phyloP scores from a whole-genome alignment of 1,140 invertebrate genomes.

The Eumeta japonica region DNA sequence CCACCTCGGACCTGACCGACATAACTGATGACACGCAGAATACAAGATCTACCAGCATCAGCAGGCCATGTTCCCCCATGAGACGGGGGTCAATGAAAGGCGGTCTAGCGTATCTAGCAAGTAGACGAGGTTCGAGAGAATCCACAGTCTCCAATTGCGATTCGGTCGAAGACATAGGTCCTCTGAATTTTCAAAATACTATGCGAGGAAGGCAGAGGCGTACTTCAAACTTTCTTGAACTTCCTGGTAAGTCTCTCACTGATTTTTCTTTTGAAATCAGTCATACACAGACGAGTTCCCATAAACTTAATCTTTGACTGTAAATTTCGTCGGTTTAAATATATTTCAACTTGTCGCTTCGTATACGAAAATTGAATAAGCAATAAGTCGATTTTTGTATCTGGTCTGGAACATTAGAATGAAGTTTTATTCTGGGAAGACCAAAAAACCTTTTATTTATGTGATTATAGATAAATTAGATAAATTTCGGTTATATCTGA shows the following conservation, averaged over 20 bases:
- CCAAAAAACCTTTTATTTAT: too few species aligned
- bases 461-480: too few species aligned
- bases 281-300: too few species aligned
- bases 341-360: too few species aligned
- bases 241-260: slow-evolving; percentile 69
- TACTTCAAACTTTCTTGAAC: slow-evolving; percentile 83
- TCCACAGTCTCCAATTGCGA: slow-evolving; percentile 61
- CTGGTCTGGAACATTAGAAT: too few species aligned
- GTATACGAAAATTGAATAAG: too few species aligned
- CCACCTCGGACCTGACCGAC: slow-evolving; percentile 73
- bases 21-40: slow-evolving; percentile 61
- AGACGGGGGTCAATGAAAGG: slow-evolving; percentile 65
- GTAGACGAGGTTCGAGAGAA: slow-evolving; percentile 69
- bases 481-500: too few species aligned
- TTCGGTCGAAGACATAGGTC: slow-evolving; percentile 75
- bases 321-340: too few species aligned
- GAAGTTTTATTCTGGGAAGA: too few species aligned
- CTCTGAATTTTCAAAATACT: slow-evolving; percentile 73
- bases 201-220: slow-evolving; percentile 71
- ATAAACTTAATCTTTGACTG: too few species aligned
- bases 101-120: slow-evolving; percentile 73
- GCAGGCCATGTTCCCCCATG: slow-evolving; percentile 59
- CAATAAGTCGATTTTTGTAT: too few species aligned
- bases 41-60: slow-evolving; percentile 63
- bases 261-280: too few species aligned